Conservation (phyloP, 53 echinoderm and acorn worm species). For the Holothuria scabra region DNA sequence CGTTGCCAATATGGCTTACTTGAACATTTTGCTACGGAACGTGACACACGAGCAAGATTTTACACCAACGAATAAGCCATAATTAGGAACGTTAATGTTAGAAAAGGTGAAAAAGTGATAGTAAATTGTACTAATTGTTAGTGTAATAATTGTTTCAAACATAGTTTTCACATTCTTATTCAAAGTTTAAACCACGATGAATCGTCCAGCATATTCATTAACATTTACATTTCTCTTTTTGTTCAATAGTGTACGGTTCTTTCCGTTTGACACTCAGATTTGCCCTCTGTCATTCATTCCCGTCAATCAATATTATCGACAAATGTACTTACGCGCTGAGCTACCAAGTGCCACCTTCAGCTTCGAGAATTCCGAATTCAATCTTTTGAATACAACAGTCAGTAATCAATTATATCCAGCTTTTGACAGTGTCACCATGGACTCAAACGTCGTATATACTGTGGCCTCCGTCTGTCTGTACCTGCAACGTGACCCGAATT, state of each 20-base stretch:
- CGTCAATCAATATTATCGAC: not conserved
- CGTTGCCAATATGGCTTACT: no score
- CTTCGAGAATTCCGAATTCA: not conserved
- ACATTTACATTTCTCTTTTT: no score
- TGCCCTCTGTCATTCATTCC: not conserved
- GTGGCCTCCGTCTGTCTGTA: not conserved
- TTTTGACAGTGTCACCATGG: not conserved
- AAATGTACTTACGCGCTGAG: not conserved
- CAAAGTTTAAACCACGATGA: no score
- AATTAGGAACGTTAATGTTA: no score
- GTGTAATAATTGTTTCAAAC: no score
- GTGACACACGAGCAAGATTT: no score
- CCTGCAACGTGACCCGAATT: constrained; percentile 4
- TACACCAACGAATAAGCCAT: no score
- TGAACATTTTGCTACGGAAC: no score
- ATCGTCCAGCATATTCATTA: no score
- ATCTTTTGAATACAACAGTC: not conserved
- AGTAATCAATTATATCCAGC: not conserved
- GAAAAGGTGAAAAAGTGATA: no score
- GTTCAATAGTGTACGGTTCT: not conserved
- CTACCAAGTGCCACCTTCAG: not conserved
- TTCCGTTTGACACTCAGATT: constrained; percentile 21
- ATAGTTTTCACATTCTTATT: no score
- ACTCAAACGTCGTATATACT: not conserved
- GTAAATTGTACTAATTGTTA: no score